Base-by-base conservation (phyloP, 2,113 vertebrate genomes). In the Hypomesus transpacificus region DNA sequence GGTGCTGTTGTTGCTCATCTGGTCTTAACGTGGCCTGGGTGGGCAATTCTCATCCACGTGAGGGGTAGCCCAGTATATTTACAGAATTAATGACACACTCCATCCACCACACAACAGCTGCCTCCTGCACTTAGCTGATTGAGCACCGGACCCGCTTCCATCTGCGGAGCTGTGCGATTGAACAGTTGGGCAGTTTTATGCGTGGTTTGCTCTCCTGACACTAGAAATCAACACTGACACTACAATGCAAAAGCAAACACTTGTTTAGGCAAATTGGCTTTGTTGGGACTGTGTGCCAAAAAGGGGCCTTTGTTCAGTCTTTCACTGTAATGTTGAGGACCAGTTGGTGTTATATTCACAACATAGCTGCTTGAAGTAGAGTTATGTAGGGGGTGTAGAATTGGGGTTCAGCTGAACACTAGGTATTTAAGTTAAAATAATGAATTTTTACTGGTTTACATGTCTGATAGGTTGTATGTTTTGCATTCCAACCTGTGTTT, bases 41-140 rank as follows among this genome's bases (percentile, higher is more conserved):
- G 84, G 89, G 88, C 86, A 81, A 70, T 90, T 93, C 85, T 78
- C 65, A 74, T 81, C 83, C 85, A 88, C 86, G 79, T 79, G 86
- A 87, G 81, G 84, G 81, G 86, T 88, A 79, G 80, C 79, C 78
- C 34, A 24, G 59, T 85, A 83, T 84, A 89, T 92, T 93, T 91
- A 88, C 90, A 85, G 87, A 84, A 87, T 89, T 88, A 92, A 90
- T 79, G 76, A 82, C 80, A 75, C 85, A 81, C 81, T 85, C 62
- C 81, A 59, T 86, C 79, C 79, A 56, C 75, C 74, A 63, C 85
- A 74, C 83, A 89, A 81, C 88, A 92, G 90, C 90, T 92, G 89
- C 84, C 79, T 68, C 66, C 80, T 86, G 82, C 89, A 92, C 87
- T 91, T 88, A 87, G 83, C 80, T 83, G 74, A 76, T 83, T 88